Percentiles rank a stretch among this genome's conserved stretches.
Conservation (phyloP, 2,888 invertebrate genomes). For the Sinelater perroti region DNA sequence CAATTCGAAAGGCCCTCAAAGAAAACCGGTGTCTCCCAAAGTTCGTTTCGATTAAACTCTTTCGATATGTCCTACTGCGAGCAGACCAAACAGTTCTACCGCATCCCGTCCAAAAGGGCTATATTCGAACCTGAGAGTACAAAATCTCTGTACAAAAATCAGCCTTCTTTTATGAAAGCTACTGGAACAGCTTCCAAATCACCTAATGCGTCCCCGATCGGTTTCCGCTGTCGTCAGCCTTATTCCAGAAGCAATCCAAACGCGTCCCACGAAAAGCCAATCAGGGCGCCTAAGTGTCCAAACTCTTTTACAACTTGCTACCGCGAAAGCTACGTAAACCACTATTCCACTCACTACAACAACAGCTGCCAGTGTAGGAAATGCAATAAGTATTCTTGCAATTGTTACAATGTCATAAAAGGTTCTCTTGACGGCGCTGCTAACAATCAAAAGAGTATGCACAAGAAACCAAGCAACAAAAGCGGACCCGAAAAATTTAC, state of each 20-base stretch:
- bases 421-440: background rate
- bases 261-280: constrained; percentile 3
- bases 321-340: constrained; percentile 6
- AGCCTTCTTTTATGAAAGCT: constrained; percentile 21
- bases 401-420: constrained; percentile 30
- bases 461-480: background rate
- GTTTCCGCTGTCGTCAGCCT: background rate
- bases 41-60: constrained; percentile 1
- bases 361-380: constrained; percentile 9
- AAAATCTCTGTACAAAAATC: constrained; percentile 9
- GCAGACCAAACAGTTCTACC: constrained; percentile 37
- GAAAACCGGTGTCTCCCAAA: background rate
- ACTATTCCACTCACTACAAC: background rate
- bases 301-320: constrained; percentile 9
- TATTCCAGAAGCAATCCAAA: background rate
- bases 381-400: constrained; percentile 24
- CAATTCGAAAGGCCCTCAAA: constrained; percentile 1
- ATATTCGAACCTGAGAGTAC: constrained; percentile 33
- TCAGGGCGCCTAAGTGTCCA: background rate
- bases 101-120: constrained; percentile 32
- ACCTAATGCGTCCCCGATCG: background rate
- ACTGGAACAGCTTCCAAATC: background rate
- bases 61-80: constrained; percentile 34
- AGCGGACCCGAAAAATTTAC: no score
- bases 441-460: background rate